phyloP scores from a whole-genome alignment of 1,140 invertebrate species.

The Bathynomus jamesi region DNA sequence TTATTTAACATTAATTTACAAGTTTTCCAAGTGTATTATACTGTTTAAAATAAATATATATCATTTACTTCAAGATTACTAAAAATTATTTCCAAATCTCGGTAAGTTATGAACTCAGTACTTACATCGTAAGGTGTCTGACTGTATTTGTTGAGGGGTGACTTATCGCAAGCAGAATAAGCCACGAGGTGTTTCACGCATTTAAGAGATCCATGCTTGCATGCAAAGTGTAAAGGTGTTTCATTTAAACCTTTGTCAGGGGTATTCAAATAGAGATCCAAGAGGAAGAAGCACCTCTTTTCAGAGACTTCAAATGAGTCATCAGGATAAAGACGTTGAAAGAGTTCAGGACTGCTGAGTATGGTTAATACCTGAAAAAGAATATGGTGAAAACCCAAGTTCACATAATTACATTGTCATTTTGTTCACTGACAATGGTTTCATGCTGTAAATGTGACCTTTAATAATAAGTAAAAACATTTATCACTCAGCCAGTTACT shows the following conservation, averaged over 20 bases:
- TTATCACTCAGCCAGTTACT: too few relatives aligned
- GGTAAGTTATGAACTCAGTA: too few relatives aligned
- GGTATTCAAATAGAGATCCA: slow-evolving; percentile 87
- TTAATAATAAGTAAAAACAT: too few relatives aligned
- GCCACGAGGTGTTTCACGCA: slow-evolving; percentile 68
- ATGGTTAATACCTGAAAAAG: slow-evolving; percentile 59
- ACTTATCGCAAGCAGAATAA: slow-evolving; percentile 66
- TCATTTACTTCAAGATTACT: slow-evolving; percentile 18
- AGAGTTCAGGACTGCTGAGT: slow-evolving; percentile 62
- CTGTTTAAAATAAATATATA: neutral
- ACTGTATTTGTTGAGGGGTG: slow-evolving; percentile 61
- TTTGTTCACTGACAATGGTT: too few relatives aligned
- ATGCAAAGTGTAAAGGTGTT: slow-evolving; percentile 84
- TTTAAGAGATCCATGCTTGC: slow-evolving; percentile 70
- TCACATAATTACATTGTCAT: too few relatives aligned
- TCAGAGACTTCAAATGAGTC: slow-evolving; percentile 48
- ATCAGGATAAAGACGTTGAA: slow-evolving; percentile 66
- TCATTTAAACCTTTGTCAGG: slow-evolving; percentile 84
- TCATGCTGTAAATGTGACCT: too few relatives aligned
- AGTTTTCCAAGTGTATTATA: neutral
- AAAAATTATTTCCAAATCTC: slow-evolving; percentile 14
- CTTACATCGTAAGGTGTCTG: slow-evolving; percentile 65
- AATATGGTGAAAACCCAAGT: neutral
- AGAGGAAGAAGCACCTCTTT: slow-evolving; percentile 58
- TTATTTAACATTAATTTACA: neutral